Percentiles rank a stretch among this genome's conserved stretches.
Evolutionary conservation across 1,140 invertebrate species (phyloP).

Genomic region (Drosophila sp.): DNA sequence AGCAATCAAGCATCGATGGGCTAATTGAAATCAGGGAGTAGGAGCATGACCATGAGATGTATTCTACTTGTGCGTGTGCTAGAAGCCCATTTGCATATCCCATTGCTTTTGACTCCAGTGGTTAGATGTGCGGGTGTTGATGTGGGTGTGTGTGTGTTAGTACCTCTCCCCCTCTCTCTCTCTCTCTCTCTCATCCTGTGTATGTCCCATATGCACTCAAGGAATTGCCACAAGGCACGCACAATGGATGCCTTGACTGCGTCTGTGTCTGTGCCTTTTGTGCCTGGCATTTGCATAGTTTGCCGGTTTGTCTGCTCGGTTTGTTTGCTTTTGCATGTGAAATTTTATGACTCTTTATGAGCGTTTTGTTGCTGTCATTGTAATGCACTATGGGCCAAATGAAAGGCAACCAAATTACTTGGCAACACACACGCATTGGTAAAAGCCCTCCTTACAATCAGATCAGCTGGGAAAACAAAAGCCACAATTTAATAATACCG

Average conservation of each 20-base stretch:
- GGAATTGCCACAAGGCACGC: conserved; percentile 67
- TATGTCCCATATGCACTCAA: conserved; percentile 64
- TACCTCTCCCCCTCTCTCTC: background rate
- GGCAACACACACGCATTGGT: background rate
- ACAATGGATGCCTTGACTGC: conserved; percentile 31
- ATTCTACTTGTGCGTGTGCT: background rate
- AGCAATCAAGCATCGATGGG: conserved; percentile 58
- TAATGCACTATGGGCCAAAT: conserved; percentile 24
- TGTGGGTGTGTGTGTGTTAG: conserved; percentile 1
- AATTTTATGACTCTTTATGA: conserved; percentile 71
- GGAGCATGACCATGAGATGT: conserved; percentile 11
- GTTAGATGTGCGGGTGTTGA: conserved; percentile 21
- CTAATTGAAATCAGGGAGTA: conserved; percentile 66
- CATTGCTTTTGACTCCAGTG: conserved; percentile 19
- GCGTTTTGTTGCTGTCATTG: conserved; percentile 47
- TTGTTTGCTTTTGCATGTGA: conserved; percentile 53
- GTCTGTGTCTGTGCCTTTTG: conserved; percentile 24
- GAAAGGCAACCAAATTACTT: conserved; percentile 1
- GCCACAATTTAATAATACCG: background rate
- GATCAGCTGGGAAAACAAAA: background rate
- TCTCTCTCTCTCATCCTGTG: background rate
- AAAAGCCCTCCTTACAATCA: background rate
- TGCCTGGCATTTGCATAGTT: conserved; percentile 63
- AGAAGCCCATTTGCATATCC: conserved; percentile 56
- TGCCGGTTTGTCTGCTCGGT: conserved; percentile 44